Evolutionary conservation across 1,140 invertebrate genomes (phyloP), one percentile per base, ranked within the genome.

Genomic region (Drosophila saltans): DNA sequence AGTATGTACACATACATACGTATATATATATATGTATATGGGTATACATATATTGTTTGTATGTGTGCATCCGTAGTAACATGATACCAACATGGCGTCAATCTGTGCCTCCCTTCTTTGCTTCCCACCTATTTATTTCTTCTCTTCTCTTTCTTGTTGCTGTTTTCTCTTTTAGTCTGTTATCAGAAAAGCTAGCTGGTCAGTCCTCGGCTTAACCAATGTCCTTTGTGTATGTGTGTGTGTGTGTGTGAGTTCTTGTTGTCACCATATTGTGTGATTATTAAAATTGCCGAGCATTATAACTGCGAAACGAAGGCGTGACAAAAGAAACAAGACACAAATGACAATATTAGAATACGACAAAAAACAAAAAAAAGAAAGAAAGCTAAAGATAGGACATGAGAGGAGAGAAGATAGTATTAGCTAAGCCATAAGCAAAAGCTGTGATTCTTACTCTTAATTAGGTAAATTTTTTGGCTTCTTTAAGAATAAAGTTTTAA

Each of bases 41-140:
- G n/a, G 41, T 16, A n/a, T 3, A 36, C 6, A 4, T 36, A 36
- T 36, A 36, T 36, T 8, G 45, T 24, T 7, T 10, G 45, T 52
- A 5, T 9, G 45, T 48, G 16, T 48, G 45, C 16, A 21, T 21
- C 6, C 16, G 45, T 16, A 24, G 45, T 24, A 52, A 77, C 56
- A 69, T 76, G 72, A n/a, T 65, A 75, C 71, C 66, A 75, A 65
- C 78, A 68, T 70, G 65, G 56, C 62, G 68, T 68, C 52, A 80
- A 75, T 80, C 78, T 64, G 69, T 33, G 52, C 33, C 52, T 11
- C 41, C 36, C 41, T 40, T 45, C 48, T 71, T 39, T 33, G 26
- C 21, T 39, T 76, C 43, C 33, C 6, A 30, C 4, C 3, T 36
- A 30, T 66, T 41, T 36, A 56, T 41, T 74, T 55, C 41, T 64